A percentile compares a stretch with the other conserved stretches of the same genome.
Evolutionary conservation across 2,888 invertebrate species (phyloP).

Genomic region (Tipula confusa): DNA sequence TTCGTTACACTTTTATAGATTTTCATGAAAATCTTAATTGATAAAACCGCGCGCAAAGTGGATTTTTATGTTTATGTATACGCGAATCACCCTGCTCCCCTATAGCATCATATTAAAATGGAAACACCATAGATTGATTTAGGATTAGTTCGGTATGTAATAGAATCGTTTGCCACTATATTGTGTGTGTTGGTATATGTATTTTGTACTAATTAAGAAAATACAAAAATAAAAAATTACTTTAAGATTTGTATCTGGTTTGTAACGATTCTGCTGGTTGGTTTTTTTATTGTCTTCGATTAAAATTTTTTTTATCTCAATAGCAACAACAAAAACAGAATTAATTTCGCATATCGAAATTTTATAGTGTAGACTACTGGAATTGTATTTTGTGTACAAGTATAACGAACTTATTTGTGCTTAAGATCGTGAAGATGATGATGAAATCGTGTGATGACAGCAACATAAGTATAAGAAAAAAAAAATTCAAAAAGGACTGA

Average conservation of each 20-base stretch:
- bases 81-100: background rate
- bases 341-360: conserved; percentile 12
- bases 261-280: background rate
- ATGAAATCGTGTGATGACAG: background rate
- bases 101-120: too few species aligned
- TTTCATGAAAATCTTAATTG: background rate
- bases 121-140: background rate
- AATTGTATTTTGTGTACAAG: background rate
- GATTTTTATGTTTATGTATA: background rate
- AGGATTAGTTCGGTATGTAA: background rate
- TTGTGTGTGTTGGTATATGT: background rate
- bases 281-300: background rate
- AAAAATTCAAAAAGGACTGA: background rate
- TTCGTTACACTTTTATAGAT: background rate
- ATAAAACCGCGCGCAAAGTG: background rate
- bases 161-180: background rate
- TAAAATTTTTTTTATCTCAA: background rate
- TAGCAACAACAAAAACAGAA: background rate
- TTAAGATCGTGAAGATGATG: background rate
- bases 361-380: background rate
- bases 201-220: background rate
- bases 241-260: background rate
- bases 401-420: background rate
- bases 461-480: background rate
- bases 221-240: too few species aligned